These are phyloP conservation scores for Fissipunctia ypsillon DNA, from an alignment of 2,888 invertebrate species.

Conservation along the genomic window DNA sequence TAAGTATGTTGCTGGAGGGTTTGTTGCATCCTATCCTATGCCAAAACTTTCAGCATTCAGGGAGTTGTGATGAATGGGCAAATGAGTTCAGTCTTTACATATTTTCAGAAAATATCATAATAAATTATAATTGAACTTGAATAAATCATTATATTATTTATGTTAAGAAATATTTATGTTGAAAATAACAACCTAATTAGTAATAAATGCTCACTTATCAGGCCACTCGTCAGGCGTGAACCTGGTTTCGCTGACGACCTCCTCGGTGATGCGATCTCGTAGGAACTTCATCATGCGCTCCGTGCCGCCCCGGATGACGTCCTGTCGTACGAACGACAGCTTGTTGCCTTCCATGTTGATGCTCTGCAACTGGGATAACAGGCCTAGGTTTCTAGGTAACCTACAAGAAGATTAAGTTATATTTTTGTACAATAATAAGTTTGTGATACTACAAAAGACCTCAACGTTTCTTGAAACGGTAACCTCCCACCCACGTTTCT, in stretches of 20 bases:
- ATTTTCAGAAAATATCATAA: neutral
- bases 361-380: constrained; percentile 94
- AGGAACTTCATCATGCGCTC: constrained; percentile 94
- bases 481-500: neutral
- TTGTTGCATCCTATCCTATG: neutral
- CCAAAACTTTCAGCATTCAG: neutral
- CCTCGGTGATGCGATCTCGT: constrained; percentile 91
- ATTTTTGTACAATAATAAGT: neutral
- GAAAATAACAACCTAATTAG: neutral
- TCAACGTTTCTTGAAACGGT: neutral
- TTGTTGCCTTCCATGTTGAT: constrained; percentile 97
- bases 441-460: neutral
- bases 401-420: constrained; percentile 65
- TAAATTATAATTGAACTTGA: too few species aligned
- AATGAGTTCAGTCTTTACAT: neutral
- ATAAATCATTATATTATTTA: neutral
- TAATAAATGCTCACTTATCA: constrained; percentile 87
- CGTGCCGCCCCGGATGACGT: constrained; percentile 96
- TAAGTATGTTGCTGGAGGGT: neutral
- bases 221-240: constrained; percentile 85
- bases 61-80: neutral
- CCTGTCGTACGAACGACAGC: constrained; percentile 94
- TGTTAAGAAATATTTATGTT: neutral
- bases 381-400: constrained; percentile 85
- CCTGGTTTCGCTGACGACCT: constrained; percentile 82